Percentiles rank a stretch among this genome's conserved stretches.
phyloP scores from a whole-genome alignment of 2,113 vertebrate genomes.

The Pelvicachromis taeniatus region DNA sequence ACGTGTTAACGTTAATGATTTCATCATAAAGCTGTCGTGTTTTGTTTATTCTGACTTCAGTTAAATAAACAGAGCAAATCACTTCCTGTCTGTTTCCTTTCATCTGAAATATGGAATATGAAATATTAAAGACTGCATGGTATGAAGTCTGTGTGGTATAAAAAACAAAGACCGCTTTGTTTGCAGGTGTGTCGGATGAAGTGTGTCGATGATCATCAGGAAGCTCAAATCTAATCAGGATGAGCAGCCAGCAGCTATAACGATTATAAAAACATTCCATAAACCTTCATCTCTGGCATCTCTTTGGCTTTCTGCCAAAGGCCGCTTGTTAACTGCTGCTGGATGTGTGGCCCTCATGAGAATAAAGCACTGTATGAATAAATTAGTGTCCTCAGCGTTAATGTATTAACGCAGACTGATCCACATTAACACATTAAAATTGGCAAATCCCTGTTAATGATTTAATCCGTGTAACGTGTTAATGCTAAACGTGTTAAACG shows the following conservation, averaged over 20 bases:
- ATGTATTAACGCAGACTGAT: no score
- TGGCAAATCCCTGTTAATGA: no score
- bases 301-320: background rate
- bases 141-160: background rate
- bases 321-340: background rate
- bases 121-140: background rate
- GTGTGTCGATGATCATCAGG: background rate
- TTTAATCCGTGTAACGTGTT: no score
- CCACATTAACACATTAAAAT: no score
- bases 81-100: background rate
- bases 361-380: background rate
- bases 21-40: background rate
- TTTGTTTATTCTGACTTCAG: conserved; percentile 6
- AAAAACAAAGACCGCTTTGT: background rate
- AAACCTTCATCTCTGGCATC: background rate
- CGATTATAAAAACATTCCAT: background rate
- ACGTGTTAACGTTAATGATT: background rate
- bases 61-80: conserved; percentile 1
- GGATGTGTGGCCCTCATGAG: background rate
- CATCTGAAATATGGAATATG: background rate
- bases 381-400: background rate
- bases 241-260: background rate
- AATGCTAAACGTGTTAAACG: no score
- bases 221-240: background rate
- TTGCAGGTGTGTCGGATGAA: background rate